Evolutionary conservation across 2,113 vertebrate genomes (phyloP).

Genomic region (Dicentrarchus labrax): DNA sequence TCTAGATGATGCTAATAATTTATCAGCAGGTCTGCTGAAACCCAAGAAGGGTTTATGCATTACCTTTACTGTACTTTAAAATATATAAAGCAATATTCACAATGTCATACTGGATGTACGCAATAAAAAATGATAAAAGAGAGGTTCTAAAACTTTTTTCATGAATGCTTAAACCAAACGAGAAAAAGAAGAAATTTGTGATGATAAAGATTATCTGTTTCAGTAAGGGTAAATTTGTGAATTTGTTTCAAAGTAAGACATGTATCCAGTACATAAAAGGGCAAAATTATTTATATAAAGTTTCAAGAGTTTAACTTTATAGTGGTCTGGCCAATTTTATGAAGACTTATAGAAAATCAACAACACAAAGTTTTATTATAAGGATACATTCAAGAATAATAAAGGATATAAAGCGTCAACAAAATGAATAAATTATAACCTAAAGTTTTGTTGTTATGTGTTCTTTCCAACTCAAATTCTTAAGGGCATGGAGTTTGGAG

Average conservation of each 20-base stretch:
- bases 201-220: background rate
- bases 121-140: background rate
- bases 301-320: background rate
- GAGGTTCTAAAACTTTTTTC: no score
- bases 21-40: background rate
- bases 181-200: background rate
- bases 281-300: background rate
- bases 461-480: background rate
- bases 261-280: background rate
- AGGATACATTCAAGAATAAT: background rate
- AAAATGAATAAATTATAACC: background rate
- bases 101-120: background rate
- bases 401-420: background rate
- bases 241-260: background rate
- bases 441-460: background rate
- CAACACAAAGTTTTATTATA: background rate
- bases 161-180: no score
- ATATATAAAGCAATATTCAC: background rate
- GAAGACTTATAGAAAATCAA: background rate
- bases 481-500: conserved; percentile 23
- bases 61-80: background rate
- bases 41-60: background rate
- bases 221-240: background rate
- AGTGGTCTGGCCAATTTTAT: background rate
- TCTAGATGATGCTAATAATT: background rate